Conservation (phyloP, 2,888 invertebrate genomes). For the Heliconius cydno region DNA sequence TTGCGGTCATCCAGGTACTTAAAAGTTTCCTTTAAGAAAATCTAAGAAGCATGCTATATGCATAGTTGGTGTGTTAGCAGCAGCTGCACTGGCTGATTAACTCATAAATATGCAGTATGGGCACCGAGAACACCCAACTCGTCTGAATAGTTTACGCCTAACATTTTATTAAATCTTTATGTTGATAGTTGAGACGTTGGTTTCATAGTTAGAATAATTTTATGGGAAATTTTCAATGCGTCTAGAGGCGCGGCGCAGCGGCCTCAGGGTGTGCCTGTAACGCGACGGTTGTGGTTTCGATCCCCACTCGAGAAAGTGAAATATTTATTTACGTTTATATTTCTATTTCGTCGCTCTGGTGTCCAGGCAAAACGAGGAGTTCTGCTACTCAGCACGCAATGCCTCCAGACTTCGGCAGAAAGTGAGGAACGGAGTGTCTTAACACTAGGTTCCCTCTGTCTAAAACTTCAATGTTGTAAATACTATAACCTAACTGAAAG, state of each 20-base stretch:
- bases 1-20: conserved; percentile 24
- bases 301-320: no score
- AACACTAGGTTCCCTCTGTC: no score
- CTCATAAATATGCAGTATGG: conserved; percentile 49
- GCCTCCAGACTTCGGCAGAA: no score
- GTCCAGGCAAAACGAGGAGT: no score
- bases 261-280: no score
- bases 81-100: conserved; percentile 48
- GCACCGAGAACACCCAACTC: conserved; percentile 37
- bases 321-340: no score
- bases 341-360: no score
- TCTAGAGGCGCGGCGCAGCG: no score
- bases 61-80: conserved; percentile 41
- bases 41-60: conserved; percentile 41
- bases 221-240: not conserved
- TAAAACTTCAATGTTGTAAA: not conserved
- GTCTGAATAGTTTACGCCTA: conserved; percentile 41
- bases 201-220: conserved; percentile 8
- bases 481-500: not conserved
- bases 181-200: not conserved
- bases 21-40: conserved; percentile 28
- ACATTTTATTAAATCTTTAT: conserved; percentile 43
- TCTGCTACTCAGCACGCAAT: no score
- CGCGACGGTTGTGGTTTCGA: no score
- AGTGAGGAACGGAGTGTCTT: no score